Evolutionary conservation across 2,888 invertebrate genomes (phyloP), one percentile per base, ranked within the genome.

Genomic region (Drosophila macrothrix): DNA sequence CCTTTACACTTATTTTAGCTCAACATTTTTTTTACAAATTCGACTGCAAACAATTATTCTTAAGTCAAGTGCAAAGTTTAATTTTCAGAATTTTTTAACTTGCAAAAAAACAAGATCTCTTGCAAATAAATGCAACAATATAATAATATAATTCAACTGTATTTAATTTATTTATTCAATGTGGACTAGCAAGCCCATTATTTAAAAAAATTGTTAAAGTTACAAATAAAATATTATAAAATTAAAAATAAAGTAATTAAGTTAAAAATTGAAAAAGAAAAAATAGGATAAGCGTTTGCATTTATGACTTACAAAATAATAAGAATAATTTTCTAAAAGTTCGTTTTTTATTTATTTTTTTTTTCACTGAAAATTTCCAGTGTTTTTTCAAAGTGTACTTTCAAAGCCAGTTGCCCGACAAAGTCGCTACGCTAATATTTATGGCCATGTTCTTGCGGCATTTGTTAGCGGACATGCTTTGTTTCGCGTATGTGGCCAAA

Each of bases 391-490:
- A 22, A 10, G 58, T 58, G 43, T 41, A 43, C 41, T 33, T 43
- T 54, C 33, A 9, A 33, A 19, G 60, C 19, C 43, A 49, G 46
- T 31, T 43, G 61, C 43, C 46, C 35, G 59, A 54, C 56, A 61
- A 46, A 52, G 56, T 61, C 43, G 39, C 68, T 72, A 58, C 62
- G 85, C 66, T 67, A 79, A 88, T 90, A 86, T 86, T 86, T 83
- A 88, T 78, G 86, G 37, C 68, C 56, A 49, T 67, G 63, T 76
- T 68, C 80, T 66, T 71, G 65, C 55, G 70, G 71, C 62, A 70
- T 74, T 78, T 71, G 70, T 74, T 66, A 53, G 70, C 78, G 55
- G 49, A 33, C 82, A 54, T 53, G 60, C 62, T 53, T 65, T 65
- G 64, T 46, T 53, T 68, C 71, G 50, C 39, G 49, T 31, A 33